Evolutionary conservation across 2,888 invertebrate genomes (phyloP).

Genomic region (Latrodectus hesperus): DNA sequence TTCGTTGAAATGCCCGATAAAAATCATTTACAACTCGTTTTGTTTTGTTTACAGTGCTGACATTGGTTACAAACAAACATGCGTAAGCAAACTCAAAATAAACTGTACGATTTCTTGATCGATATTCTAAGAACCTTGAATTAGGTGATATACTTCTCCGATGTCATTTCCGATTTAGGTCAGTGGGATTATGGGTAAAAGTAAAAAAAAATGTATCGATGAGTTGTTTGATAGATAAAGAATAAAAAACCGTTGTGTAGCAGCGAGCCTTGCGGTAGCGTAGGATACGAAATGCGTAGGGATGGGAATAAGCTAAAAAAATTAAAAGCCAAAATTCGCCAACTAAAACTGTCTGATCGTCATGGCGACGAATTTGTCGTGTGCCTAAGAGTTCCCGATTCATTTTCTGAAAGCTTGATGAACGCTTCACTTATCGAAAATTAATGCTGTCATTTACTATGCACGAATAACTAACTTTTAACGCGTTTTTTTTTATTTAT

Average conservation of each 20-base stretch:
- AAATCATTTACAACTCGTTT: too few species aligned
- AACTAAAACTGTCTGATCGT: conserved; percentile 9
- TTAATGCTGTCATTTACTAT: background rate
- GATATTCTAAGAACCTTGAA: too few species aligned
- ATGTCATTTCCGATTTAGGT: conserved; percentile 16
- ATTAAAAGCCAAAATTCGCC: background rate
- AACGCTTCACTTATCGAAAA: background rate
- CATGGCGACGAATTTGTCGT: conserved; percentile 22
- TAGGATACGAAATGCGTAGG: background rate
- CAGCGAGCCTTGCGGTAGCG: background rate
- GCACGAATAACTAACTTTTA: background rate
- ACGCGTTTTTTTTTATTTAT: too few species aligned
- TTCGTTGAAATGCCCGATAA: too few species aligned
- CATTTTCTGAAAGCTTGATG: background rate
- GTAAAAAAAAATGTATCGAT: background rate
- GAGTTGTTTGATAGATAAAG: background rate
- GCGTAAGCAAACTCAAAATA: too few species aligned
- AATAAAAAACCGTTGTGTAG: background rate
- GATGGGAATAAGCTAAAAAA: background rate
- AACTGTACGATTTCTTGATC: too few species aligned
- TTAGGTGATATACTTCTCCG: too few species aligned
- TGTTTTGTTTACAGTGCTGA: too few species aligned
- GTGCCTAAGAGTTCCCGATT: background rate
- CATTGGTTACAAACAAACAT: too few species aligned
- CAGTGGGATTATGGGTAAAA: conserved; percentile 36